phyloP scores from a whole-genome alignment of 2,888 invertebrate species.

The Nomada hirtipes region DNA sequence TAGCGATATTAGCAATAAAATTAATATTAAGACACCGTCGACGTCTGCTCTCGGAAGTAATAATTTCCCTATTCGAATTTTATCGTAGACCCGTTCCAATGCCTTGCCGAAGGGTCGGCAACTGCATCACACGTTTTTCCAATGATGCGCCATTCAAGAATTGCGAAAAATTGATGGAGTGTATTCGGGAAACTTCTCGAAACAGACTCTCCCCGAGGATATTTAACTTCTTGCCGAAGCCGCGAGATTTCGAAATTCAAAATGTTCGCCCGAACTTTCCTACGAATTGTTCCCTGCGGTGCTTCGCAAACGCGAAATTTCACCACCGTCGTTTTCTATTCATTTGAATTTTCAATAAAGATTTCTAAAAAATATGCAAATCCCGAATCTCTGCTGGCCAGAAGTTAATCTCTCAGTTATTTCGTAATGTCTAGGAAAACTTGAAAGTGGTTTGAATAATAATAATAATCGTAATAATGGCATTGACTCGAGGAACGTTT shows the following conservation, averaged over 20 bases:
- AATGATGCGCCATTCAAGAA: background rate
- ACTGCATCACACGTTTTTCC: slow-evolving; percentile 8
- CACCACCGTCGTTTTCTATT: background rate
- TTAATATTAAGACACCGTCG: background rate
- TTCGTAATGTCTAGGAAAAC: background rate
- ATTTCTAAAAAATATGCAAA: no score
- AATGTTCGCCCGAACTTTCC: slow-evolving; percentile 8
- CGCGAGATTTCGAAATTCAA: background rate
- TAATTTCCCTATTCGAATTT: background rate
- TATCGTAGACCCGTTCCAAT: no score
- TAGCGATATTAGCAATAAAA: background rate
- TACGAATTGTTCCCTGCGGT: slow-evolving; percentile 2
- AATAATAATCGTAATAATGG: no score
- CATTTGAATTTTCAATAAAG: slow-evolving; percentile 16
- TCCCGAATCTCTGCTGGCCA: background rate
- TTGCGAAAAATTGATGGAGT: background rate
- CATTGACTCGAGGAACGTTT: slow-evolving; percentile 30
- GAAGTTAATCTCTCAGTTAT: background rate
- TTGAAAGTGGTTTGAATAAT: no score
- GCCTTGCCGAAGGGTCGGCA: background rate
- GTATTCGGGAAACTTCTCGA: slow-evolving; percentile 10
- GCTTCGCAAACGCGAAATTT: background rate
- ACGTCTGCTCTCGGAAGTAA: background rate
- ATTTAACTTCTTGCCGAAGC: background rate
- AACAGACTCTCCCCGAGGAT: background rate